A percentile compares a stretch with the other conserved stretches of the same genome.
Conservation (phyloP, 1,140 invertebrate species). For the Trypoxylus dichotomus region DNA sequence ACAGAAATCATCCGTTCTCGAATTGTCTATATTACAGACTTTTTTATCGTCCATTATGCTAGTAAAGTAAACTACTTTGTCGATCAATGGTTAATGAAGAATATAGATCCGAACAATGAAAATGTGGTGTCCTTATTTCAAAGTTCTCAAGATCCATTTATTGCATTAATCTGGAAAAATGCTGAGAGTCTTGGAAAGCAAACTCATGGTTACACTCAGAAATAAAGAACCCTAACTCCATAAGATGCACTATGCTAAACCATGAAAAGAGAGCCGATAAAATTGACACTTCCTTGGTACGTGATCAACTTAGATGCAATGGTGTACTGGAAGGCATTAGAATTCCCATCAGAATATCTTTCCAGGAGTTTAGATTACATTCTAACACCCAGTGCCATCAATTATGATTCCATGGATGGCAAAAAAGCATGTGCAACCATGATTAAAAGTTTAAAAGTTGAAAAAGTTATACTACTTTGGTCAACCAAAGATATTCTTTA, state of each 20-base stretch:
- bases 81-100: conserved; percentile 99
- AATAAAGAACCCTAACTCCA: conserved; percentile 99
- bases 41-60: conserved; percentile 98
- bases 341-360: conserved; percentile 88
- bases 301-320: conserved; percentile 97
- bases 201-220: conserved; percentile 94
- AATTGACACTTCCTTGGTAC: conserved; percentile 93
- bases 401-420: conserved; percentile 99
- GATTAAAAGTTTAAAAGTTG: conserved; percentile 95
- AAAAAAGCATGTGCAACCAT: conserved; percentile 99
- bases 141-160: conserved; percentile 93
- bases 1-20: too few species aligned
- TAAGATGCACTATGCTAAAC: conserved; percentile 99
- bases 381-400: conserved; percentile 98
- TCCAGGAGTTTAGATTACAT: conserved; percentile 81
- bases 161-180: conserved; percentile 98
- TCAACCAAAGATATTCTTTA: conserved; percentile 53
- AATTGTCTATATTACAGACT: conserved; percentile 93
- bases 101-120: conserved; percentile 99
- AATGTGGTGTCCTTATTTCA: conserved; percentile 98
- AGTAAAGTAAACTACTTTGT: conserved; percentile 99
- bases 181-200: conserved; percentile 99
- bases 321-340: conserved; percentile 99
- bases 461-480: conserved; percentile 83
- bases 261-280: conserved; percentile 99